These are phyloP conservation scores for Diarsia rubi DNA, from an alignment of 2,888 invertebrate species.

Conservation along the genomic window DNA sequence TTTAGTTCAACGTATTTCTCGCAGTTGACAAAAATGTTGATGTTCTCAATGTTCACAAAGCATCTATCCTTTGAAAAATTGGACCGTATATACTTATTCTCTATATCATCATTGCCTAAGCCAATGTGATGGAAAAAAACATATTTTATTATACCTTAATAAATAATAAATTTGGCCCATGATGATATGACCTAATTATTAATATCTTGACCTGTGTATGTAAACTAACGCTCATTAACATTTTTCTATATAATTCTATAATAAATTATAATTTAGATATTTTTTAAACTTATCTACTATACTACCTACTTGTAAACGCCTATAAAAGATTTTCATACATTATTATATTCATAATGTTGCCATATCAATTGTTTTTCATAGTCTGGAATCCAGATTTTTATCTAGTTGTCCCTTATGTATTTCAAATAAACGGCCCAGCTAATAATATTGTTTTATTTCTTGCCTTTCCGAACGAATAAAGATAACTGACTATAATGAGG, in stretches of 20 bases:
- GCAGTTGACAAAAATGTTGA: slow-evolving; percentile 21
- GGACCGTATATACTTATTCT: slow-evolving; percentile 36
- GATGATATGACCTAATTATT: slow-evolving; percentile 35
- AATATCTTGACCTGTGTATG: slow-evolving; percentile 59
- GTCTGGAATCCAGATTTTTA: slow-evolving; percentile 87
- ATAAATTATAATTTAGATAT: slow-evolving; percentile 74
- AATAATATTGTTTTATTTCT: slow-evolving; percentile 73
- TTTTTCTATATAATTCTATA: slow-evolving; percentile 75
- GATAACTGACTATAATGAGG: not conserved
- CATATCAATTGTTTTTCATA: slow-evolving; percentile 89
- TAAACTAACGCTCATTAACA: slow-evolving; percentile 69
- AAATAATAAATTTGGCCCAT: slow-evolving; percentile 49
- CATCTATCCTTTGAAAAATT: slow-evolving; percentile 30
- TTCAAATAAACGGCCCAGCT: slow-evolving; percentile 88
- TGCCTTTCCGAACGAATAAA: not conserved
- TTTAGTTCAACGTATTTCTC: slow-evolving; percentile 41
- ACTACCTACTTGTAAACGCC: slow-evolving; percentile 75
- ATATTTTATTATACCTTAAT: slow-evolving; percentile 47
- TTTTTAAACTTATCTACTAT: slow-evolving; percentile 75
- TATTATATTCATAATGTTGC: slow-evolving; percentile 84
- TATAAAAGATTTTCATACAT: slow-evolving; percentile 77
- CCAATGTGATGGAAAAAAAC: slow-evolving; percentile 39
- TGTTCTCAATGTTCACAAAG: slow-evolving; percentile 10
- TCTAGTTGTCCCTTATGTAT: slow-evolving; percentile 87
- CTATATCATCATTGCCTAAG: slow-evolving; percentile 36